These are phyloP conservation scores for Ochropleura plecta DNA, from an alignment of 2,888 invertebrate species.

Conservation along the genomic window DNA sequence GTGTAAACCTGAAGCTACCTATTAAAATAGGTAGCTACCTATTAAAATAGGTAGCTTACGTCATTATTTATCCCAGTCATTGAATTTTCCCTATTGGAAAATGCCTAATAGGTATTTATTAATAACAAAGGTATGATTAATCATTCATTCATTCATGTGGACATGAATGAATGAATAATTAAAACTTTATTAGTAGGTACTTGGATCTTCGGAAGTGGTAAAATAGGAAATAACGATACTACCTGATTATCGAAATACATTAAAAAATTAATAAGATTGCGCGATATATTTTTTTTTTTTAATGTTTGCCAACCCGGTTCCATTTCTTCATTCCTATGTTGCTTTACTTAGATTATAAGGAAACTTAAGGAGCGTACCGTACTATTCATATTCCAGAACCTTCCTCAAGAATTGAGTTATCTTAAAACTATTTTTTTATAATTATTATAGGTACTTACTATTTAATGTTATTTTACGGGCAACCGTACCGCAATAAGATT, in stretches of 20 bases:
- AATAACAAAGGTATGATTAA: constrained; percentile 1
- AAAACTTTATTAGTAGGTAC: background rate
- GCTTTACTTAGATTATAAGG: no score
- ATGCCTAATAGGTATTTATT: background rate
- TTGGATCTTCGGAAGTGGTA: background rate
- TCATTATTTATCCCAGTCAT: background rate
- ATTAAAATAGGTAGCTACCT: no score
- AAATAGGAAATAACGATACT: background rate
- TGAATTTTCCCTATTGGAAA: constrained; percentile 12
- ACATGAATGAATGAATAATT: background rate
- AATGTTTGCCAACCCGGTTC: no score
- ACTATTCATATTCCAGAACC: background rate
- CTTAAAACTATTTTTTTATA: no score
- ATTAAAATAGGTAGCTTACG: no score
- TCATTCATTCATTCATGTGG: constrained; percentile 11
- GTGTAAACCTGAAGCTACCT: background rate
- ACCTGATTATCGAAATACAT: no score
- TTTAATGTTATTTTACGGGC: background rate
- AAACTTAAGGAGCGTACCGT: background rate
- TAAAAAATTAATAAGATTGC: no score
- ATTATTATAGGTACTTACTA: background rate
- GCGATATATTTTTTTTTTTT: no score
- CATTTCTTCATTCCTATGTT: no score
- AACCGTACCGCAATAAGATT: background rate
- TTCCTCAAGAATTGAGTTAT: background rate